Evolutionary conservation across 2,113 vertebrate genomes (phyloP), one percentile per base, ranked within the genome.

Genomic region (Ophthalmolycus amberensis): DNA sequence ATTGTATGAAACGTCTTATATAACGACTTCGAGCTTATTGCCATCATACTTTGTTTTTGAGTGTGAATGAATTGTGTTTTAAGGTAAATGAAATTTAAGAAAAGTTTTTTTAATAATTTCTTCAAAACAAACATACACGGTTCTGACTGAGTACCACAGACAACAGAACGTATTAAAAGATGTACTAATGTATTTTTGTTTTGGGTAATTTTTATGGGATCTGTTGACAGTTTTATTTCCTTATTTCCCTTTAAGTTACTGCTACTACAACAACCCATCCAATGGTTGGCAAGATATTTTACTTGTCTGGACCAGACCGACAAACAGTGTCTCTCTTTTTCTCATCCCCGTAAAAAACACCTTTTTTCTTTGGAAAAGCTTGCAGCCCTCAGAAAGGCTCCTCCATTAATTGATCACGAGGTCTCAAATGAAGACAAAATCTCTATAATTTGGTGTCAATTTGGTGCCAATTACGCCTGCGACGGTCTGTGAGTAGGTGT

Each of bases 401-500:
- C 40, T 14, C 48, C 22, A 60, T 54, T 59, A 60, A 81, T 37
- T 29, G 37, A 71, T 71, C 42, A 58, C 4, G 1, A 52, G 50
- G 63, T 71, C 16, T 50, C 56, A n/a, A 3, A 70, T 15, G 40
- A 67, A 40, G 59, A 74, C 58, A 48, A 79, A 73, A 70, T 32
- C 63, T 63, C 14, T 37, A n/a, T 63, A 15, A 48, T 71, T 71
- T 65, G 48, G 25, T 48, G 52, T 59, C 50, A 60, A 52, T 75
- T 70, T 44, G 42, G 11, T 25, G 1, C 42, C 60, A 65, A 79
- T 66, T 65, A 71, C 58, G 5, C 44, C 71, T 22, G 11, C 34
- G 2, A 65, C 18, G 0, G 75, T 71, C 71, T 37, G 66, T 44
- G 59, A 73, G 68, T 27, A 40, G 77, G 84, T 85, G 71, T 75